A percentile compares a stretch with the other conserved stretches of the same genome.
These are phyloP conservation scores for Heliconius eleuchia DNA, from an alignment of 1,140 invertebrate species.

Conservation along the genomic window DNA sequence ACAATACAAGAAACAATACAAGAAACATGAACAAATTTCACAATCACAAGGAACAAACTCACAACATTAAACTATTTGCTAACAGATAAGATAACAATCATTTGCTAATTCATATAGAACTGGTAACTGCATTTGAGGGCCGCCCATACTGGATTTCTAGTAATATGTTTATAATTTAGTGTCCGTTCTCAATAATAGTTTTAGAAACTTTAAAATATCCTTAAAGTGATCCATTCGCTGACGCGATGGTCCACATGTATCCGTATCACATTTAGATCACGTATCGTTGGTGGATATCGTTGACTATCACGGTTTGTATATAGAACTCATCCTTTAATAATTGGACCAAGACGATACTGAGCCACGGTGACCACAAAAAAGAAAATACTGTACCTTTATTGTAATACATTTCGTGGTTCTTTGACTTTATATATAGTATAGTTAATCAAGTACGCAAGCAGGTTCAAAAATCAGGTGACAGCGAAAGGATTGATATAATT, in stretches of 20 bases:
- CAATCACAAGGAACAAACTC: constrained; percentile 44
- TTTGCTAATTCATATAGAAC: constrained; percentile 36
- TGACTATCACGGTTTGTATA: not conserved
- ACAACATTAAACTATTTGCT: constrained; percentile 39
- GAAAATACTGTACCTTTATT: not conserved
- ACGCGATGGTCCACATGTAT: not conserved
- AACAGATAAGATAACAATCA: constrained; percentile 41
- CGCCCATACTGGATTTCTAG: not conserved
- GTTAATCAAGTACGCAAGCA: no score
- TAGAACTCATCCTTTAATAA: not conserved
- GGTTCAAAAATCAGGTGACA: not conserved
- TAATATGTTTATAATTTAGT: not conserved
- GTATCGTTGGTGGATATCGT: not conserved
- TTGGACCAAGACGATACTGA: not conserved
- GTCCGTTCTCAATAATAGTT: not conserved
- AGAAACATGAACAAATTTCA: constrained; percentile 41
- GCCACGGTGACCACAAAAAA: not conserved
- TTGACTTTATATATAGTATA: not conserved
- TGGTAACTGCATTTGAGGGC: constrained; percentile 25
- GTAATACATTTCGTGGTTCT: not conserved
- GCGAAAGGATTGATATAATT: not conserved
- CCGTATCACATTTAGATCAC: not conserved
- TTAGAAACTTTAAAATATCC: not conserved
- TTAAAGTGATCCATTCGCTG: not conserved
- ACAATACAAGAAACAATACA: no score